Base-by-base conservation (phyloP, 2,888 invertebrate genomes). In the Taenaris catops region DNA sequence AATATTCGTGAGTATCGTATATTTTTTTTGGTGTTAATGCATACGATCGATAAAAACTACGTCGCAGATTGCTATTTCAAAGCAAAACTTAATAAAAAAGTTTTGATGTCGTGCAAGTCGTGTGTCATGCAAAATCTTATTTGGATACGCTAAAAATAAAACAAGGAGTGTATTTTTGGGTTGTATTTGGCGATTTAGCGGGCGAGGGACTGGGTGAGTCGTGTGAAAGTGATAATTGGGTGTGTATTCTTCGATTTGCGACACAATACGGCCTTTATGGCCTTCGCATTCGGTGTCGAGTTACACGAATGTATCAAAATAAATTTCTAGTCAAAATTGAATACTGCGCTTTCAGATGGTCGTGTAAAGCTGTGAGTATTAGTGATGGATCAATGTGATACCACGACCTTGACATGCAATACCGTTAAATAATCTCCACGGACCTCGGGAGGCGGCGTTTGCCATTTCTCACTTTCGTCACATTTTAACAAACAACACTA, bases 151-250 rank as follows among this genome's bases (percentile, higher is more conserved):
- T 84, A 86, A 72, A 84, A 81, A 81, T 84, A 83, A 59, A 64
- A 53, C 65, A 54, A 63, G 58, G 48, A 58, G 55, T 63, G 63
- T 81, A 80, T 80, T 83, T 81, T 73, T 61, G 74, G 79, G 61
- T 53, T 72, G 64, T 66, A 80, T 75, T 80, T 76, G 66, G 74
- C 71, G 69, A 74, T 67, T 78, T 78, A 64, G 75, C 73, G 62
- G 64, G 64, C 63, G 66, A 51, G 62, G 64, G 64, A 53, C 63
- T 57, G 58, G 69, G 70, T 67, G 67, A 71, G 69, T 67, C 60
- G 67, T 67, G 71, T 66, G 78, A 76, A 79, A 81, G 75, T 79
- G 68, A 50, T 64, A 27, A 32, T 39, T 21, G 29, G 25, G 23
- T 21, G 32, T 17, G 21, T 24, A 11, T 17, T 16, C 27, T 34